These are phyloP conservation scores for Achatina immaculata DNA, from an alignment of 1,140 invertebrate genomes.

Conservation along the genomic window DNA sequence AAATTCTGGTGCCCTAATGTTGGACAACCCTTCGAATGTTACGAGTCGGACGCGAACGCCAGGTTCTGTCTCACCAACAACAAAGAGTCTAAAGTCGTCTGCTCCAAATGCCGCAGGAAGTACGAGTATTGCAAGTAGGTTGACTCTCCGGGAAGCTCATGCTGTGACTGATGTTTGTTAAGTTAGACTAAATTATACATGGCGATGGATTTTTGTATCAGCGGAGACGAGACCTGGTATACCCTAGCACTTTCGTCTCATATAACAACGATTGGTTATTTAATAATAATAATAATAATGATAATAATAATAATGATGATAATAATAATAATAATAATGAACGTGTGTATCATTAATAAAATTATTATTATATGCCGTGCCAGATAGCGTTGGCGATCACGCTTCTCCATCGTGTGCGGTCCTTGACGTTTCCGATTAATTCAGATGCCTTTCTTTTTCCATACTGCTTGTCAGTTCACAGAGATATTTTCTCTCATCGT, in stretches of 20 bases:
- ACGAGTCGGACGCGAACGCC: not conserved
- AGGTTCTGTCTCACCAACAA: slow-evolving; percentile 2
- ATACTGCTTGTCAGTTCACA: no score
- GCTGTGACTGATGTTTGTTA: not conserved
- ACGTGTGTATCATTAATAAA: no score
- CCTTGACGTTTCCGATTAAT: no score
- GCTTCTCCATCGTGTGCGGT: no score
- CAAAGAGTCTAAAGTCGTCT: not conserved
- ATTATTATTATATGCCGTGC: no score
- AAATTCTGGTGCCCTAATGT: slow-evolving; percentile 17
- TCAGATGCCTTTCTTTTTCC: no score
- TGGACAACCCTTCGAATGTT: slow-evolving; percentile 23
- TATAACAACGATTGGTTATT: not conserved
- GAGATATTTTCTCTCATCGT: no score
- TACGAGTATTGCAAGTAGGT: slow-evolving; percentile 21
- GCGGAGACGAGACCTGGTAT: not conserved
- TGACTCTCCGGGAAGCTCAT: not conserved
- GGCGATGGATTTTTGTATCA: not conserved
- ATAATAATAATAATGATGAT: no score
- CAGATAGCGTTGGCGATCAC: no score
- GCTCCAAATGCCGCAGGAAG: slow-evolving; percentile 18
- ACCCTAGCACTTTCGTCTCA: not conserved
- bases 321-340: no score
- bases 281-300: no score
- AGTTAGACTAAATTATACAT: not conserved